Conservation (phyloP, 2,797 vertebrate genomes). For the Semotilus atromaculatus region DNA sequence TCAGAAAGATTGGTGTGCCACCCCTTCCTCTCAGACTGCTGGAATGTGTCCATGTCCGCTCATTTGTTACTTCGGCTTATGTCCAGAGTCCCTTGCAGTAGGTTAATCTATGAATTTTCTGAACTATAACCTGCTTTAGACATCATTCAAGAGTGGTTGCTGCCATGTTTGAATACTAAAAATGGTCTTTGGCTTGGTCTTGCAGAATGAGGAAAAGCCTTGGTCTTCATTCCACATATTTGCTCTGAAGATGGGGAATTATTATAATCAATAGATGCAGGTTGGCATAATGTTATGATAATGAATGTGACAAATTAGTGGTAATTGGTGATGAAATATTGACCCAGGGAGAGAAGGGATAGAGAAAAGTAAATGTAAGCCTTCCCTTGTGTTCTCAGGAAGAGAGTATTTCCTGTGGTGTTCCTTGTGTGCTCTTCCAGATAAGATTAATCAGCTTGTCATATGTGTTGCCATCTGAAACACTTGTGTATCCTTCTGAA, state of each 20-base stretch:
- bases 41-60: conserved; percentile 5
- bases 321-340: background rate
- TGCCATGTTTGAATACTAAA: background rate
- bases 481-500: conserved; percentile 8
- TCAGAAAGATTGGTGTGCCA: conserved; percentile 36
- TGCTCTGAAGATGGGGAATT: background rate
- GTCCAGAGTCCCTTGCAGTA: background rate
- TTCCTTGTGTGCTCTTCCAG: background rate
- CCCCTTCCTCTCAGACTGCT: conserved; percentile 30
- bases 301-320: background rate
- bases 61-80: background rate
- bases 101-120: background rate
- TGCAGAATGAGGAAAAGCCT: too few species aligned
- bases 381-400: conserved; percentile 3
- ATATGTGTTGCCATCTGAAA: conserved; percentile 53
- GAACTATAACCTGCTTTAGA: background rate
- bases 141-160: background rate
- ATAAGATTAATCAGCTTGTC: conserved; percentile 54
- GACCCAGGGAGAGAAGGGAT: background rate
- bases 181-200: background rate
- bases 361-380: background rate
- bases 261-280: background rate
- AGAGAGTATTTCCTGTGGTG: background rate
- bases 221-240: background rate
- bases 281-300: background rate